Evolutionary conservation across 2,113 vertebrate species (phyloP).

Genomic region (Nasalis larvatus): DNA sequence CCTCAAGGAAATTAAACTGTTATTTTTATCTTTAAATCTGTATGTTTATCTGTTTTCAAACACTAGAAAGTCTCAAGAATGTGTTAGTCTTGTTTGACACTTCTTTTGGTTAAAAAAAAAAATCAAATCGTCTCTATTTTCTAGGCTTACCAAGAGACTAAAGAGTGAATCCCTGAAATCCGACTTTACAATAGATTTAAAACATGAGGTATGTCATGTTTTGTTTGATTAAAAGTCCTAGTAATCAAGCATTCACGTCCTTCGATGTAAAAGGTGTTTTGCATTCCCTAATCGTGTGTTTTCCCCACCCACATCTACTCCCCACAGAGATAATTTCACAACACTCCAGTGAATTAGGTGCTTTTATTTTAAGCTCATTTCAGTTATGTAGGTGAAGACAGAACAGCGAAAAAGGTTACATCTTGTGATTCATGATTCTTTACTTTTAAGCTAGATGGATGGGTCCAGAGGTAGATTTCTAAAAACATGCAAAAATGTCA

Average conservation of each 20-base stretch:
- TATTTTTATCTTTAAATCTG: slow-evolving; percentile 14
- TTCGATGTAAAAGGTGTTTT: neutral
- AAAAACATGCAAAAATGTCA: neutral
- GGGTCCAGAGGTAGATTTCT: neutral
- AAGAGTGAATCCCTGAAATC: slow-evolving; percentile 93
- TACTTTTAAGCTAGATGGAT: neutral
- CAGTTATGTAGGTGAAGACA: neutral
- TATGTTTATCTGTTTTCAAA: slow-evolving; percentile 11
- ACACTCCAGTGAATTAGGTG: neutral
- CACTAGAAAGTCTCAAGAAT: slow-evolving; percentile 7
- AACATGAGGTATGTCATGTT: slow-evolving; percentile 92
- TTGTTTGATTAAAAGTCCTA: neutral
- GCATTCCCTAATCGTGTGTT: neutral
- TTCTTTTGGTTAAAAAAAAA: slow-evolving; percentile 3
- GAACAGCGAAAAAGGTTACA: neutral
- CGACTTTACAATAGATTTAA: slow-evolving; percentile 98
- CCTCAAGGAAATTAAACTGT: neutral
- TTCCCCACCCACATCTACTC: neutral
- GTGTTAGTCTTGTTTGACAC: neutral
- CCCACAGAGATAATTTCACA: neutral
- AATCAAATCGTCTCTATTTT: slow-evolving; percentile 72
- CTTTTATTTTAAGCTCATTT: neutral
- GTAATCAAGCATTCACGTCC: neutral
- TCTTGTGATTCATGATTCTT: neutral
- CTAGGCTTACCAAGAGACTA: slow-evolving; percentile 92